These are phyloP conservation scores for Xestobium rufovillosum DNA, from an alignment of 2,888 invertebrate genomes.

Conservation along the genomic window DNA sequence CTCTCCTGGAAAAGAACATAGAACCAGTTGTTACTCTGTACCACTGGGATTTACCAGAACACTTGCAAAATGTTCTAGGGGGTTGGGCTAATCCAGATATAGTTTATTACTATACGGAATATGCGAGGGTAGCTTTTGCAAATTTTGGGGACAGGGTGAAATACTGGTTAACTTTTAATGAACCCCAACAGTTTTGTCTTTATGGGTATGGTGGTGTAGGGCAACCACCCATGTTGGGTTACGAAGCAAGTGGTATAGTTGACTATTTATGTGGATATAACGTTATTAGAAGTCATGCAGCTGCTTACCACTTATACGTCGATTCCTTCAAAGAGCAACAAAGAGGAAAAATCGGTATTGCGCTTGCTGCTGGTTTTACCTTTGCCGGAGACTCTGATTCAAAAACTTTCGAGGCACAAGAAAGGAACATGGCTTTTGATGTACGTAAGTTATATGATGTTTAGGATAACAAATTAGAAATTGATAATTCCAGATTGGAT, in stretches of 20 bases:
- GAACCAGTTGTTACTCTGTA: constrained; percentile 54
- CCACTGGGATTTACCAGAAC: constrained; percentile 59
- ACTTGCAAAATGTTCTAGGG: constrained; percentile 51
- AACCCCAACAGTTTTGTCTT: constrained; percentile 33
- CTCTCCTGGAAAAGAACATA: constrained; percentile 48
- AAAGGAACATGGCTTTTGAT: no score
- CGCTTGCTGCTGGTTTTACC: no score
- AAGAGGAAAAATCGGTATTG: no score
- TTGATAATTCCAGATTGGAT: constrained; percentile 42
- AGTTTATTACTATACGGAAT: no score
- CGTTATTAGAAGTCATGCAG: constrained; percentile 55
- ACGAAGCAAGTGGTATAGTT: no score
- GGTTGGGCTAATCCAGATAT: constrained; percentile 55
- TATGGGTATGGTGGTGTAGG: no score
- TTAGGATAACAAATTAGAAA: no score
- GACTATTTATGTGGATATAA: constrained; percentile 55
- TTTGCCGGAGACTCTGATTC: no score
- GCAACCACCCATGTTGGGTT: no score
- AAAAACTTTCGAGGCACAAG: no score
- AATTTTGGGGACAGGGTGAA: constrained; percentile 25
- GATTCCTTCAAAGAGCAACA: constrained; percentile 37
- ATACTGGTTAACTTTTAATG: constrained; percentile 46
- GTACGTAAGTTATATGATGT: no score
- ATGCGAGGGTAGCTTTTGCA: no score
- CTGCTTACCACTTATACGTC: constrained; percentile 51